These are phyloP conservation scores for Crypturellus tataupa DNA, from an alignment of 2,797 vertebrate species.

Conservation along the genomic window DNA sequence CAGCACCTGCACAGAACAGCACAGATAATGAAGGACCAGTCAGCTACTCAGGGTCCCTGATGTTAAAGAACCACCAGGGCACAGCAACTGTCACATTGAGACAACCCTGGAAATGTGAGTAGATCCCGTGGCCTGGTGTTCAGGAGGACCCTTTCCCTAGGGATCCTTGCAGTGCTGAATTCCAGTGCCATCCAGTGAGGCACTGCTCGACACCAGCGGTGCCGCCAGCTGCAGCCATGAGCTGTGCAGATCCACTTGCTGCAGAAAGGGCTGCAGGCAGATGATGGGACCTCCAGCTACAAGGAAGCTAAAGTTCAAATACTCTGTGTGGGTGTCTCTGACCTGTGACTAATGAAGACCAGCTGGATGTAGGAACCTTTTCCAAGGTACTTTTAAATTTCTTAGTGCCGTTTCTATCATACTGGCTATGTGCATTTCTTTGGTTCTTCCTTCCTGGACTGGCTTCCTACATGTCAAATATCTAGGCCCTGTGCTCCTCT, in stretches of 20 bases:
- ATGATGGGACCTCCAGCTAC: not conserved
- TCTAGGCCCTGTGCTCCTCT: not conserved
- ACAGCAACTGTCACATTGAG: too few species aligned
- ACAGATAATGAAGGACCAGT: accelerated
- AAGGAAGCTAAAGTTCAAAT: not conserved
- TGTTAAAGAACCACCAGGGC: too few species aligned
- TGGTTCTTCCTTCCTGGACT: not conserved
- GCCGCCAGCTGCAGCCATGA: not conserved
- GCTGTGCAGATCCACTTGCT: not conserved
- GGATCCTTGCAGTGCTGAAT: not conserved
- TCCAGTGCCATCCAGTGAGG: not conserved
- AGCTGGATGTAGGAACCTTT: too few species aligned
- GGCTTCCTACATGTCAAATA: not conserved
- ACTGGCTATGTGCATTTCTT: not conserved
- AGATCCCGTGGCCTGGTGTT: not conserved
- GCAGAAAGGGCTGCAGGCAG: not conserved
- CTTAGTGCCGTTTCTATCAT: not conserved
- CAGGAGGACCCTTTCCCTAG: too few species aligned
- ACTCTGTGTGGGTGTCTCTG: not conserved
- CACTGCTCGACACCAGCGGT: not conserved
- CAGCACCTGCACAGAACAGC: conserved; percentile 47
- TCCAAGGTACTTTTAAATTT: not conserved
- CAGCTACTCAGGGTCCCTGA: not conserved
- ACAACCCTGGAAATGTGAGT: too few species aligned
- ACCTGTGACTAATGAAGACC: not conserved